Evolutionary conservation across 2,797 vertebrate species (phyloP), one percentile per base, ranked within the genome.

Genomic region (Artibeus jamaicensis): DNA sequence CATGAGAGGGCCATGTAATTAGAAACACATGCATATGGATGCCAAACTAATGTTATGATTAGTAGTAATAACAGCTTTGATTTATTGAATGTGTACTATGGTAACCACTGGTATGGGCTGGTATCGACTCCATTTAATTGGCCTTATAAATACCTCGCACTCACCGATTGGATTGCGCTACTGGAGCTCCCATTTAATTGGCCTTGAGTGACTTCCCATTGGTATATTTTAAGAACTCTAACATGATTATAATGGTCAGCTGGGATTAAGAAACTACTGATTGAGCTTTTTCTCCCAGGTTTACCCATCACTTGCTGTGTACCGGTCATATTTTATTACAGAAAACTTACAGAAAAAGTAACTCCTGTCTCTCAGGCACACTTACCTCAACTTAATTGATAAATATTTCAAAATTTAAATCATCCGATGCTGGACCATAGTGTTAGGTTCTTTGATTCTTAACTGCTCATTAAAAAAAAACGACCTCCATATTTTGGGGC

Each of bases 341-440:
- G 11, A 76, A 57, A 81, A 62, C 12, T 34, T 50, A 46, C 9
- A 83, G 62, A 74, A 73, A 7, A 81, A 71, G 22, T 81, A 65
- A 89, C 42, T 92, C 0, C 21, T 50, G 0, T 65, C 39, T 86
- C 44, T 70, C 39, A 55, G 29, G 9, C 48, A 93, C 22, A 86
- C 22, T 83, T 16, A 39, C 16, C 3, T 15, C 46, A 16, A 24
- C 10, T 53, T 73, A 88, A 37, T 11, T 90, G 65, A 26, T 77
- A 18, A 55, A 21, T 74, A 79, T 65, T 84, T 89, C 77, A 86
- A 92, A 67, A 89, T 83, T 89, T 44, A 96, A 95, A 46, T 16
- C 2, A 82, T 34, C 18, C 82, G 3, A 24, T 77, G 11, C 16
- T 79, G 29, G 62, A 55, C 9, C 37, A 71, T 4, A 34, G 15